These are phyloP conservation scores for Sepioteuthis lessoniana DNA, from an alignment of 2,888 invertebrate species.

Conservation along the genomic window DNA sequence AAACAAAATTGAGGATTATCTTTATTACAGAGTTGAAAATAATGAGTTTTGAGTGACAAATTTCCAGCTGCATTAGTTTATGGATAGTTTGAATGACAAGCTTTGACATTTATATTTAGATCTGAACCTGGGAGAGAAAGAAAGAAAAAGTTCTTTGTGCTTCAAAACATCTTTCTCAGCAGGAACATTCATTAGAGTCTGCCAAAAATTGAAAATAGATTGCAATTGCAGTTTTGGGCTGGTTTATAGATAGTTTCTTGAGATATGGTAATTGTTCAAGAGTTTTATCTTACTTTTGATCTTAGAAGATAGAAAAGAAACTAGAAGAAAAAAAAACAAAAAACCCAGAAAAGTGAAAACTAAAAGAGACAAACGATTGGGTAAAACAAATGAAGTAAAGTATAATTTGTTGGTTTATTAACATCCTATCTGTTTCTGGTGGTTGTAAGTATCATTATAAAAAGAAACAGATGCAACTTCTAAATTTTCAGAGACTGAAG, in stretches of 20 bases:
- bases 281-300: slow-evolving; percentile 33
- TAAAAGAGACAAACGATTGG: background rate
- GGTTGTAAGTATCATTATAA: background rate
- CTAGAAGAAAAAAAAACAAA: background rate
- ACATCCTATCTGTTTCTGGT: background rate
- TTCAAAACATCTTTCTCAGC: slow-evolving; percentile 18
- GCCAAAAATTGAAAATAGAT: background rate
- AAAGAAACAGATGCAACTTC: background rate
- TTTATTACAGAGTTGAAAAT: background rate
- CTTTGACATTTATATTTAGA: background rate
- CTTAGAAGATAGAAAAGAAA: background rate
- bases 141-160: background rate
- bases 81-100: background rate
- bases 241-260: background rate
- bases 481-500: background rate
- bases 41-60: background rate
- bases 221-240: background rate
- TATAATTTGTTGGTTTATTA: background rate
- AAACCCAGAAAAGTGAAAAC: no score
- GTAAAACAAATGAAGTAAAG: background rate
- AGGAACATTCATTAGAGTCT: slow-evolving; percentile 4
- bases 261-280: slow-evolving; percentile 13
- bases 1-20: no score
- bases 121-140: background rate
- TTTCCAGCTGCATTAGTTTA: background rate